A percentile compares a stretch with the other conserved stretches of the same genome.
Conservation (phyloP, 2,888 invertebrate genomes). For the Petrolisthes cinctipes region DNA sequence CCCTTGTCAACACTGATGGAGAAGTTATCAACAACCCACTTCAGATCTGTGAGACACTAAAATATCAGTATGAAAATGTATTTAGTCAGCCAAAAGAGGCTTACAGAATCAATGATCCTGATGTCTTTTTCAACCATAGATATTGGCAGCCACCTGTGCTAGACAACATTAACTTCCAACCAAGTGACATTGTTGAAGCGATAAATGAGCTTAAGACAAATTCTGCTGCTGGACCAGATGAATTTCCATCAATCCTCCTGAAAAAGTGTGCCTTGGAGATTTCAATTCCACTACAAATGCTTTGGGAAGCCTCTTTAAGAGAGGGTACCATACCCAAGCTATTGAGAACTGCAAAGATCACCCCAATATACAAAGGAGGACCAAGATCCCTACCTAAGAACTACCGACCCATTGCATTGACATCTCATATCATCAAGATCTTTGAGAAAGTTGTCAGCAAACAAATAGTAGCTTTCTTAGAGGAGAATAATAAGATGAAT, state of each 20-base stretch:
- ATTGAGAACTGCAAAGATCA: not conserved
- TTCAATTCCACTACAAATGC: not conserved
- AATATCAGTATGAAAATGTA: not conserved
- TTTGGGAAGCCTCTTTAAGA: not conserved
- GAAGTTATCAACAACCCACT: not conserved
- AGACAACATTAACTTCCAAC: not conserved
- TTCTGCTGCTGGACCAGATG: not conserved
- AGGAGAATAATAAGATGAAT: not conserved
- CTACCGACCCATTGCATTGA: not conserved
- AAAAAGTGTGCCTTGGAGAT: no score
- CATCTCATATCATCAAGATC: not conserved
- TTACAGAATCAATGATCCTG: not conserved
- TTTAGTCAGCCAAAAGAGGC: not conserved
- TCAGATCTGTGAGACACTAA: not conserved
- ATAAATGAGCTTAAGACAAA: not conserved
- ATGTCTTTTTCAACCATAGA: not conserved
- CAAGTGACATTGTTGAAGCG: not conserved
- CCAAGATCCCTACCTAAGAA: not conserved
- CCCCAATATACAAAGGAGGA: not conserved
- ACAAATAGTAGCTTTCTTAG: not conserved
- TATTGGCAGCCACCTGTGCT: not conserved
- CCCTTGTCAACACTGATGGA: not conserved
- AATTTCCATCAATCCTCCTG: not conserved
- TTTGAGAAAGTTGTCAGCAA: no score
- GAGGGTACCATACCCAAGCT: not conserved